Evolutionary conservation across 2,888 invertebrate genomes (phyloP).

Genomic region (Xestia rhomboidea): DNA sequence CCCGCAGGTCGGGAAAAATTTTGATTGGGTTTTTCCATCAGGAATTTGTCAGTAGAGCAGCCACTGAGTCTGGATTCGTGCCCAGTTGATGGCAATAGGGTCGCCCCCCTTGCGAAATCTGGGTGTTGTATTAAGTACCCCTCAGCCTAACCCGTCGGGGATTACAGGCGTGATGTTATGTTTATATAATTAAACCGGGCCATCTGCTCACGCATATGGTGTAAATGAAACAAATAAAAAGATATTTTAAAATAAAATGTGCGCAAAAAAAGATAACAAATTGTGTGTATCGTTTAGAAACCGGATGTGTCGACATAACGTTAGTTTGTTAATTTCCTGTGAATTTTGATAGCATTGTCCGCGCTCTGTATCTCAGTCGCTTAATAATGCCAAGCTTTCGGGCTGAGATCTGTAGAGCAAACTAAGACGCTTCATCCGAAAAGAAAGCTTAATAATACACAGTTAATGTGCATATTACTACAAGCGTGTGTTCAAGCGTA

Average conservation of each 20-base stretch:
- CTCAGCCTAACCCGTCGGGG: no score
- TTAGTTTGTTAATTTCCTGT: conserved; percentile 29
- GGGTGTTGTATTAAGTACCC: no score
- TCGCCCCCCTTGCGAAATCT: not conserved
- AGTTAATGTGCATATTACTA: no score
- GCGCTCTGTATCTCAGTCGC: not conserved
- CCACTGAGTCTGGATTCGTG: not conserved
- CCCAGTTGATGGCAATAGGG: not conserved
- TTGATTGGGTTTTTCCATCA: not conserved
- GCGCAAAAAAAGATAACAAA: conserved; percentile 10
- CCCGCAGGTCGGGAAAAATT: no score
- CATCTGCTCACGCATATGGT: not conserved
- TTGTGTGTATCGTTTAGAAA: conserved; percentile 5
- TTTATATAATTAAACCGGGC: not conserved
- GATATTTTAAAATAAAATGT: not conserved
- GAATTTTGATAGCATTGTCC: conserved; percentile 3
- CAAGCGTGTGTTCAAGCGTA: no score
- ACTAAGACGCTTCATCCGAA: not conserved
- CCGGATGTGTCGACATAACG: conserved; percentile 25
- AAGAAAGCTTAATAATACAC: not conserved
- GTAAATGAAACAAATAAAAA: not conserved
- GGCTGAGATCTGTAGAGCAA: not conserved
- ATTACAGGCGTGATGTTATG: no score
- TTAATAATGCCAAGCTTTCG: not conserved
- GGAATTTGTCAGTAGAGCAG: not conserved